Percentiles rank a stretch among this genome's conserved stretches.
Evolutionary conservation across 2,113 vertebrate genomes (phyloP).

Genomic region (Aphyosemion australe): DNA sequence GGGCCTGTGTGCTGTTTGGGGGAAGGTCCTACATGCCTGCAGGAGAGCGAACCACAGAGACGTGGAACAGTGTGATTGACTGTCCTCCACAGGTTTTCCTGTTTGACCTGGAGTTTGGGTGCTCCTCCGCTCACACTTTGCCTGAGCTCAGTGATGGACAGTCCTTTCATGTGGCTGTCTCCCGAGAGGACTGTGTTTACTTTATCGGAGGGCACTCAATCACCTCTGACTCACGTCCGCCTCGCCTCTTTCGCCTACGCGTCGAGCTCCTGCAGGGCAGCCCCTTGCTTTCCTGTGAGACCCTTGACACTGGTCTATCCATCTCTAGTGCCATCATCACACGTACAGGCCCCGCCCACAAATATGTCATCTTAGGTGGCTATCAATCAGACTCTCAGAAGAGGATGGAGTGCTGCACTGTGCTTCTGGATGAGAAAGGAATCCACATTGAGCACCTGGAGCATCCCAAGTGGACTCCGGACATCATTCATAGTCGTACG

Average conservation of each 20-base stretch:
- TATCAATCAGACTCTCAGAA: slow-evolving; percentile 91
- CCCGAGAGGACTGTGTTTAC: slow-evolving; percentile 88
- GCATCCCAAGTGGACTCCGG: slow-evolving; percentile 87
- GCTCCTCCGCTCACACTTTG: slow-evolving; percentile 83
- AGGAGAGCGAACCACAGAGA: slow-evolving; percentile 92
- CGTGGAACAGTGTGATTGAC: slow-evolving; percentile 92
- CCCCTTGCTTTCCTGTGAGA: slow-evolving; percentile 85
- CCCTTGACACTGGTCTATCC: slow-evolving; percentile 83
- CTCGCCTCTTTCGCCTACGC: slow-evolving; percentile 84
- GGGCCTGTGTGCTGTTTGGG: slow-evolving; percentile 87
- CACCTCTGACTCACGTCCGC: slow-evolving; percentile 84
- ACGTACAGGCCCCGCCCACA: slow-evolving; percentile 75
- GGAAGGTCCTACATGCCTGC: slow-evolving; percentile 87
- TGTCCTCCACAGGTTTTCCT: slow-evolving; percentile 89
- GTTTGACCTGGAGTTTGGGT: slow-evolving; percentile 90
- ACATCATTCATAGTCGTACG: slow-evolving; percentile 89
- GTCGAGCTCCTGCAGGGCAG: slow-evolving; percentile 90
- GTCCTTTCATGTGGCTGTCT: slow-evolving; percentile 90
- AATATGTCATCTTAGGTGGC: slow-evolving; percentile 90
- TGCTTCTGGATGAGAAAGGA: slow-evolving; percentile 82
- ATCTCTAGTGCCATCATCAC: slow-evolving; percentile 90
- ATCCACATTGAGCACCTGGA: slow-evolving; percentile 84
- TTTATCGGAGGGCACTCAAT: slow-evolving; percentile 92
- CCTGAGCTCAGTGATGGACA: slow-evolving; percentile 89
- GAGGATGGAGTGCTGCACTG: slow-evolving; percentile 84